A percentile compares a stretch with the other conserved stretches of the same genome.
Evolutionary conservation across 2,888 invertebrate species (phyloP).

Genomic region (Epirrhoe alternata): DNA sequence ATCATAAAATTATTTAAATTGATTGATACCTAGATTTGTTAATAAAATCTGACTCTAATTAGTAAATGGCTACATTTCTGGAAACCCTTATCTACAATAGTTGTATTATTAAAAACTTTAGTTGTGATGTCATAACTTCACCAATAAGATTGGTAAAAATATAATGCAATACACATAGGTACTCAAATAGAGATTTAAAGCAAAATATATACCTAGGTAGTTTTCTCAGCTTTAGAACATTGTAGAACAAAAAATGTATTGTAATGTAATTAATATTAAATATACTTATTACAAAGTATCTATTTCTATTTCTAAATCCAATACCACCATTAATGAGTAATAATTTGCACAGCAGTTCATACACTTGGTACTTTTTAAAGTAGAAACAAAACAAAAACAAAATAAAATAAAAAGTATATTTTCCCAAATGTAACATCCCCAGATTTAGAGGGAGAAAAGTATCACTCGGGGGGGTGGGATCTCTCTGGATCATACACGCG

Average conservation of each 20-base stretch:
- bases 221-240: slow-evolving; percentile 71
- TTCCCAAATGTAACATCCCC: slow-evolving; percentile 43
- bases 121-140: slow-evolving; percentile 22
- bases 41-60: slow-evolving; percentile 27
- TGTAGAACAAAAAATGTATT: slow-evolving; percentile 76
- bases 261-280: slow-evolving; percentile 63
- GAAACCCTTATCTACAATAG: slow-evolving; percentile 14
- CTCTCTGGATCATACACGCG: slow-evolving; percentile 75
- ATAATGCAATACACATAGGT: slow-evolving; percentile 40
- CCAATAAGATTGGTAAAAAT: slow-evolving; percentile 37
- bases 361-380: slow-evolving; percentile 22
- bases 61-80: slow-evolving; percentile 22
- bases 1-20: slow-evolving; percentile 21
- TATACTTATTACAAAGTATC: slow-evolving; percentile 57
- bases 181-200: slow-evolving; percentile 44
- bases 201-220: slow-evolving; percentile 60
- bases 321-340: slow-evolving; percentile 27
- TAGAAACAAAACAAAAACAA: slow-evolving; percentile 39
- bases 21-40: slow-evolving; percentile 34
- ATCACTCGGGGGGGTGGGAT: slow-evolving; percentile 48
- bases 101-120: slow-evolving; percentile 14
- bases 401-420: slow-evolving; percentile 55
- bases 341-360: slow-evolving; percentile 10
- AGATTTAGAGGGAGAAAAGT: slow-evolving; percentile 38
- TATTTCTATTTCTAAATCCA: slow-evolving; percentile 28